These are phyloP conservation scores for Callionymus lyra DNA, from an alignment of 2,113 vertebrate genomes.

Conservation along the genomic window DNA sequence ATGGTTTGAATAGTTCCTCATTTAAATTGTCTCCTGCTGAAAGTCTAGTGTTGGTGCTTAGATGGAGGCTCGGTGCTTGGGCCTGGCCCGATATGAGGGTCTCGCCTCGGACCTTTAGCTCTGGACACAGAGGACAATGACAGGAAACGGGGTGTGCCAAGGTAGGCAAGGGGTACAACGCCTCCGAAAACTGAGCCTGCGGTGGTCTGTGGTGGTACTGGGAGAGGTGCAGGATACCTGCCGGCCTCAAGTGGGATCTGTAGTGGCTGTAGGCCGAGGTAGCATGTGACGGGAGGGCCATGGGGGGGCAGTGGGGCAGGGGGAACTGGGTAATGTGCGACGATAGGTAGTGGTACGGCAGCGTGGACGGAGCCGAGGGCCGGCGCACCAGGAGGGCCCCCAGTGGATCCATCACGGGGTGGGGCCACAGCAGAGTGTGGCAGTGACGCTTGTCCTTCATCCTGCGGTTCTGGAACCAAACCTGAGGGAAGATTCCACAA, in stretches of 20 bases:
- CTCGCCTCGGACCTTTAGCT: constrained; percentile 42
- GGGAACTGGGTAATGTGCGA: constrained; percentile 43
- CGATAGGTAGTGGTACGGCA: constrained; percentile 39
- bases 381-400: constrained; percentile 57
- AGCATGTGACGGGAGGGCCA: constrained; percentile 14
- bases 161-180: constrained; percentile 29
- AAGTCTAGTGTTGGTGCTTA: constrained; percentile 25
- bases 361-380: constrained; percentile 26
- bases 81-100: constrained; percentile 22
- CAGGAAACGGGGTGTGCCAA: constrained; percentile 46
- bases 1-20: no score
- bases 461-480: constrained; percentile 67
- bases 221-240: constrained; percentile 41
- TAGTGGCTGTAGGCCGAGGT: constrained; percentile 33
- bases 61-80: constrained; percentile 29
- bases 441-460: constrained; percentile 68
- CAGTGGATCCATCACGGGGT: constrained; percentile 47
- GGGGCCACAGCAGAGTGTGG: constrained; percentile 49
- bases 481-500: constrained; percentile 10
- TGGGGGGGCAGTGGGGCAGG: constrained; percentile 48
- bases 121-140: constrained; percentile 53
- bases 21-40: constrained; percentile 19
- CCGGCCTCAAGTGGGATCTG: constrained; percentile 29
- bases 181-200: constrained; percentile 16
- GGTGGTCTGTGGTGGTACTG: constrained; percentile 42